Evolutionary conservation across 1,140 invertebrate species (phyloP), one percentile per base, ranked within the genome.

Genomic region (Heterodera carotae): DNA sequence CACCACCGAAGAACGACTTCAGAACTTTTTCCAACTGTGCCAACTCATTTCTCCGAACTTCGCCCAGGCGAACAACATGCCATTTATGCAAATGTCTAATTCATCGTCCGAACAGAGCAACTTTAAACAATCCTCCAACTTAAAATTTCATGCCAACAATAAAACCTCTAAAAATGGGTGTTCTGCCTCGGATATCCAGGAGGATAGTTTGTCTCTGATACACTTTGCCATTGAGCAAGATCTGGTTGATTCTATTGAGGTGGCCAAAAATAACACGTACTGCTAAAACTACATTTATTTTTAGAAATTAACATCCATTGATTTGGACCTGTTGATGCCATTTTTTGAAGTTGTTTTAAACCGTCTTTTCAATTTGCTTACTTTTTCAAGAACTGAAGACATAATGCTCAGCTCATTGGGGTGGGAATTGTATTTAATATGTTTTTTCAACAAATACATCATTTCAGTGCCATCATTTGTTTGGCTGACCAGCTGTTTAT

Each of bases 21-120:
- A 85, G 43, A 71, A 82, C 25, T 86, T 87, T 59, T 86, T 86
- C 39, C 85, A 86, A 76, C 33, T 80, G 31, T 87, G 85, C 69
- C 83, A 85, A 66, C 66, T 2, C 36, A 43, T 72, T 66, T 53
- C 77, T 33, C 31, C 27, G n/a, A 18, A 66, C 27, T 6, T 56
- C 7, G 22, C 62, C 33, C 6, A 66, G 25, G 7, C 12, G 27
- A 66, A 66, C 29, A 10, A 22, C 6, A 56, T 2, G 2, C 48
- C 48, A 22, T 56, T 18, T 12, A 22, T 22, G 48, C 48, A 56
- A 56, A 4, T 53, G 7, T 29, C 48, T 33, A 56, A 56, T 56
- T 27, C 69, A 22, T 71, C 69, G 2, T 56, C 22, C 29, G 22
- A 43, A 22, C 43, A n/a, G n/a, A n/a, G 31, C 43, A 70, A 48